Conservation (phyloP, 2,888 invertebrate species). For the Agrotis ipsilon region DNA sequence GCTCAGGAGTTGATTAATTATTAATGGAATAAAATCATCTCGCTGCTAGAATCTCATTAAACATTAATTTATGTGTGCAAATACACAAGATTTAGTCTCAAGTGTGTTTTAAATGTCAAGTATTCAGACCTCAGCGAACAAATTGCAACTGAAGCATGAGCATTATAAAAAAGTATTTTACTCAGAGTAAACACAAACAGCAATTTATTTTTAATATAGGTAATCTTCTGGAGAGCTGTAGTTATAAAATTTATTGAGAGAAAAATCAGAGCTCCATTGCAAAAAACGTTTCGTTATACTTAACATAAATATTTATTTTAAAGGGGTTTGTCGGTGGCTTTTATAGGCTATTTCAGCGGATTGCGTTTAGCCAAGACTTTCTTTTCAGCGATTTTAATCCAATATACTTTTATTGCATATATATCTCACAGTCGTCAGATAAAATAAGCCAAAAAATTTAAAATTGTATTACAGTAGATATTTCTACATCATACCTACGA, state of each 20-base stretch:
- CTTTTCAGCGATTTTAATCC: conserved; percentile 19
- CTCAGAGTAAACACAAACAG: conserved; percentile 41
- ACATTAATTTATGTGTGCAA: not conserved
- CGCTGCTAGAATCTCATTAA: not conserved
- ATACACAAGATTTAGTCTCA: conserved; percentile 12
- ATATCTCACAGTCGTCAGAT: not conserved
- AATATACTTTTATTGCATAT: not conserved
- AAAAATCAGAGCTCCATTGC: conserved; percentile 52
- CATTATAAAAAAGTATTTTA: not conserved
- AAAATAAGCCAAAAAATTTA: not conserved
- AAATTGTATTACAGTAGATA: not conserved
- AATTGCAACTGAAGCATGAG: conserved; percentile 13
- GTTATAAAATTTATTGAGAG: conserved; percentile 53
- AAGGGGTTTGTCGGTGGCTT: conserved; percentile 68
- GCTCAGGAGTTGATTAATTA: no score
- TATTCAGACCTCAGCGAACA: not conserved
- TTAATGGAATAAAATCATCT: no score
- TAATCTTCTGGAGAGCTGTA: conserved; percentile 18
- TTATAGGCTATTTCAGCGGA: conserved; percentile 69
- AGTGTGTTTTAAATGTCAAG: conserved; percentile 36
- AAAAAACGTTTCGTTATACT: conserved; percentile 64
- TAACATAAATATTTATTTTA: conserved; percentile 71
- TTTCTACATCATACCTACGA: no score
- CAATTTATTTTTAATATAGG: conserved; percentile 36
- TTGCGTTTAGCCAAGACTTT: conserved; percentile 60